phyloP scores from a whole-genome alignment of 2,888 invertebrate species.

The Galeopsomyia nigrocyanea region DNA sequence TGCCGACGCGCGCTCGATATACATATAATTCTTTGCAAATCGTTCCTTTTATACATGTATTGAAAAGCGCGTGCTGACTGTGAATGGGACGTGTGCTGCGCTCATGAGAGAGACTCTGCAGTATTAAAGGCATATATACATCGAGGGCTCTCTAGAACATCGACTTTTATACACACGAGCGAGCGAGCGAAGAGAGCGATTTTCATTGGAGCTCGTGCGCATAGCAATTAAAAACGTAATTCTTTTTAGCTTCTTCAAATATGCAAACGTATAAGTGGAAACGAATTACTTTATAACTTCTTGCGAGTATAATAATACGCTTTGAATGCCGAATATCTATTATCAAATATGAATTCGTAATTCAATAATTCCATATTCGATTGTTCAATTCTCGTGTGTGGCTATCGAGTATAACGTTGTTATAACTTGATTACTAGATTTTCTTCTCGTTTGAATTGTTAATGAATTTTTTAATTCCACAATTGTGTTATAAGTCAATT shows the following conservation, averaged over 20 bases:
- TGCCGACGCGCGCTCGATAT: no score
- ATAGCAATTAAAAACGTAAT: conserved; percentile 33
- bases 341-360: no score
- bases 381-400: no score
- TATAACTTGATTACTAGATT: no score
- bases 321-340: background rate
- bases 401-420: no score
- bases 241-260: conserved; percentile 30
- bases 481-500: no score
- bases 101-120: conserved; percentile 1
- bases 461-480: no score
- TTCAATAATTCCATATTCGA: no score
- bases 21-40: background rate
- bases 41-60: conserved; percentile 13
- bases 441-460: no score
- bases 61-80: conserved; percentile 5
- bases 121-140: conserved; percentile 4
- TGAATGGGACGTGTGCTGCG: background rate
- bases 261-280: conserved; percentile 21
- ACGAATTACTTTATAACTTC: conserved; percentile 2
- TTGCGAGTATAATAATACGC: conserved; percentile 9
- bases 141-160: conserved; percentile 18
- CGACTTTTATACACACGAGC: conserved; percentile 28
- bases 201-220: conserved; percentile 26
- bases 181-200: background rate